phyloP scores from a whole-genome alignment of 2,888 invertebrate genomes.

The Chydorus sphaericus region DNA sequence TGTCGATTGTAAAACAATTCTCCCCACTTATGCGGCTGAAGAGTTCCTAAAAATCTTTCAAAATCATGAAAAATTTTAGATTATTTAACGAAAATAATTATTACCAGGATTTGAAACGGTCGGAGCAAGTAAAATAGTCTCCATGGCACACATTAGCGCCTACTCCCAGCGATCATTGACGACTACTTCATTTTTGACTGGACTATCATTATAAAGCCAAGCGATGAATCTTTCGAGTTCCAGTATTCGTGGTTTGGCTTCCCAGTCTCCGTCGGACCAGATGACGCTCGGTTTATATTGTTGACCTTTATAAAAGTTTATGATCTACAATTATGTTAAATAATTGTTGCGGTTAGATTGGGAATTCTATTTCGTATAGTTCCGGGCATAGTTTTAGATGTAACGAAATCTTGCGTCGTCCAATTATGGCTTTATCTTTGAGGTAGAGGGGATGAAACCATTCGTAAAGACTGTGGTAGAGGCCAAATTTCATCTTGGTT shows the following conservation, averaged over 20 bases:
- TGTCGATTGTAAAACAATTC: slow-evolving; percentile 83
- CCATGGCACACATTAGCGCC: slow-evolving; percentile 53
- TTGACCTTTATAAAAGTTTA: background rate
- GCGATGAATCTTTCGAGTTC: slow-evolving; percentile 67
- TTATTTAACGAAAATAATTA: background rate
- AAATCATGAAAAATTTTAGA: background rate
- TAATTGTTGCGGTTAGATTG: background rate
- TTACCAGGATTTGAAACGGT: slow-evolving; percentile 65
- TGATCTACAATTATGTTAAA: background rate
- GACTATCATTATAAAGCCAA: slow-evolving; percentile 88
- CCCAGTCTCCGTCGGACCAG: slow-evolving; percentile 29
- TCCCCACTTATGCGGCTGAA: slow-evolving; percentile 80
- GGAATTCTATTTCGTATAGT: slow-evolving; percentile 10
- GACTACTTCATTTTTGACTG: slow-evolving; percentile 72
- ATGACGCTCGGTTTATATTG: slow-evolving; percentile 25
- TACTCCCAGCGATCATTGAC: slow-evolving; percentile 90
- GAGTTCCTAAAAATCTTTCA: slow-evolving; percentile 34
- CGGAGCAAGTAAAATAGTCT: slow-evolving; percentile 69
- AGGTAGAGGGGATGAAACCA: slow-evolving; percentile 74
- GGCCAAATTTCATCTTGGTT: slow-evolving; percentile 53
- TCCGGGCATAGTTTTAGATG: slow-evolving; percentile 15
- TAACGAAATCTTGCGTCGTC: slow-evolving; percentile 12
- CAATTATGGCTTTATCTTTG: slow-evolving; percentile 34
- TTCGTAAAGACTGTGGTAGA: slow-evolving; percentile 74
- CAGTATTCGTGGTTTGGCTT: slow-evolving; percentile 56